These are phyloP conservation scores for Seriola aureovittata DNA, from an alignment of 2,113 vertebrate species.

Conservation along the genomic window DNA sequence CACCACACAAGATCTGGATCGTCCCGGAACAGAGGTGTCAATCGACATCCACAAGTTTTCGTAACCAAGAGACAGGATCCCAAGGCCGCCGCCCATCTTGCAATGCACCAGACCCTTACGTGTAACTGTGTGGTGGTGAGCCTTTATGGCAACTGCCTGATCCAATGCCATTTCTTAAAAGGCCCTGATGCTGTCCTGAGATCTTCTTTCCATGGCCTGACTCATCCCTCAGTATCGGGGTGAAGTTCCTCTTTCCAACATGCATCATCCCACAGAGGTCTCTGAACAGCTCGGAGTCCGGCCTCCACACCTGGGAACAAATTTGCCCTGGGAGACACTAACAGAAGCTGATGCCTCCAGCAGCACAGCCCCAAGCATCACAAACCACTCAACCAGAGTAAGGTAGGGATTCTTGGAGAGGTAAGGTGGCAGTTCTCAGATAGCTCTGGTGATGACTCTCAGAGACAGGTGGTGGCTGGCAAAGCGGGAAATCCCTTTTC, in stretches of 20 bases:
- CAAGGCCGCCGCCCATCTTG: neutral
- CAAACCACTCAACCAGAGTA: neutral
- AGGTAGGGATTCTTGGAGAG: neutral
- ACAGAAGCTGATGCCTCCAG: neutral
- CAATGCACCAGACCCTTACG: neutral
- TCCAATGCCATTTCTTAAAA: neutral
- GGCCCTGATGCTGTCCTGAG: neutral
- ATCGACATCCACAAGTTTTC: neutral
- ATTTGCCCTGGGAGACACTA: neutral
- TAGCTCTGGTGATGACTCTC: neutral
- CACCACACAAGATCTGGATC: neutral
- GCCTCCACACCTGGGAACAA: neutral
- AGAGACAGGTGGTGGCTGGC: neutral
- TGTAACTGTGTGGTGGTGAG: neutral
- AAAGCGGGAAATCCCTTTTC: neutral
- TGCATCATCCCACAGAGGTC: neutral
- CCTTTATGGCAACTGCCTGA: neutral
- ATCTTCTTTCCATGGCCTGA: neutral
- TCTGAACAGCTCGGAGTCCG: conserved; percentile 13
- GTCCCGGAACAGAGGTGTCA: neutral
- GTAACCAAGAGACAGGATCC: neutral
- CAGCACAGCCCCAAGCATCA: neutral
- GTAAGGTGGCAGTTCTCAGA: neutral
- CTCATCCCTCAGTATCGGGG: neutral
- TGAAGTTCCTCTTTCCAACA: conserved; percentile 1